These are phyloP conservation scores for Ornithorhynchus anatinus DNA, from an alignment of 2,113 vertebrate genomes.

Conservation along the genomic window DNA sequence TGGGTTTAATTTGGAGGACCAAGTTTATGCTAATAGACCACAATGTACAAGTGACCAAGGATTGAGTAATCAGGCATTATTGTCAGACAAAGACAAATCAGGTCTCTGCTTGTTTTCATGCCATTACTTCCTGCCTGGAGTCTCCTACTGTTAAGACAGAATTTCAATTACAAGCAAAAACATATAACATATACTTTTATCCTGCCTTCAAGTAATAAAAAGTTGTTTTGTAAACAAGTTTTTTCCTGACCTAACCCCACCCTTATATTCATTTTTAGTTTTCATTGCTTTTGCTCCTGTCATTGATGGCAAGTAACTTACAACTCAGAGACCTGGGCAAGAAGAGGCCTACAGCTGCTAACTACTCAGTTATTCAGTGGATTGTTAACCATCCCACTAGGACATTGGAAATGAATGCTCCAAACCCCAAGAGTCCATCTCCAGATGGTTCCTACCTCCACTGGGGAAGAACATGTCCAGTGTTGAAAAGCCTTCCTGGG, in stretches of 20 bases:
- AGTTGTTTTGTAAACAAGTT: constrained; percentile 19
- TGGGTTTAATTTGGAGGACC: neutral
- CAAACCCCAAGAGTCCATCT: neutral
- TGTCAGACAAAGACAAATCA: neutral
- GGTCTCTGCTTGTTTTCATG: constrained; percentile 4
- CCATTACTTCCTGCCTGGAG: neutral
- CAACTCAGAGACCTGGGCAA: neutral
- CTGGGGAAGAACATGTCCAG: no score
- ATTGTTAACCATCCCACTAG: neutral
- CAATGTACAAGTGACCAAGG: neutral
- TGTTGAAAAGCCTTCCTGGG: no score
- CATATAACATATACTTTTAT: neutral
- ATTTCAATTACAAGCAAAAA: constrained; percentile 38
- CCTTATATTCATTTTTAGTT: neutral
- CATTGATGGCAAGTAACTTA: neutral
- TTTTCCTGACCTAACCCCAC: neutral
- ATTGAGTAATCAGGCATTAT: constrained; percentile 25
- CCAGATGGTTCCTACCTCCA: neutral
- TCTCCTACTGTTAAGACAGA: neutral
- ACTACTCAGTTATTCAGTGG: neutral
- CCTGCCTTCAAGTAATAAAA: constrained; percentile 54
- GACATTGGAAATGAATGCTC: neutral
- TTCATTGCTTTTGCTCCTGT: neutral
- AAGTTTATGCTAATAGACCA: neutral
- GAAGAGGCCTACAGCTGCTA: neutral